These are phyloP conservation scores for Eupithecia subumbrata DNA, from an alignment of 2,888 invertebrate genomes.

Conservation along the genomic window DNA sequence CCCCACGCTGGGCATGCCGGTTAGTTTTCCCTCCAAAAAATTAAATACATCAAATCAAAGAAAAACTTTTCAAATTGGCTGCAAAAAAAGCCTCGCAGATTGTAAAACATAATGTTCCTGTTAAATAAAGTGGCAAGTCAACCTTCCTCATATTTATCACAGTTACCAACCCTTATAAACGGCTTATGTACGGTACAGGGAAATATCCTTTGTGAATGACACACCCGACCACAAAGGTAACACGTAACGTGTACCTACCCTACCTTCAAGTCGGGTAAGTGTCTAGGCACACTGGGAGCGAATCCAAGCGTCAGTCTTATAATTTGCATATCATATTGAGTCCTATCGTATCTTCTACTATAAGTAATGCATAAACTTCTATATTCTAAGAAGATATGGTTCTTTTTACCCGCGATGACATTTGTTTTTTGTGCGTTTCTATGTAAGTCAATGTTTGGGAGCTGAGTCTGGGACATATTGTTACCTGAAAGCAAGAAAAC, in stretches of 20 bases:
- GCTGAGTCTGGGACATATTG: too few relatives aligned
- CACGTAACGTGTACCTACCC: conserved; percentile 5
- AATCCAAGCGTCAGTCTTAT: not conserved
- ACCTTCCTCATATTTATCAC: conserved; percentile 25
- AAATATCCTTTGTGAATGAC: conserved; percentile 27
- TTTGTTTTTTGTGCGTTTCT: not conserved
- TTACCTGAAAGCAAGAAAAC: too few relatives aligned
- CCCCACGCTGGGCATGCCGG: too few relatives aligned
- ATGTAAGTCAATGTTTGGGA: not conserved
- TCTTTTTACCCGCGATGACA: too few relatives aligned
- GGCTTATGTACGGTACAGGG: conserved; percentile 24
- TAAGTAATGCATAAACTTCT: too few relatives aligned
- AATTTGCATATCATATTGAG: not conserved
- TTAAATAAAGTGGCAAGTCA: conserved; percentile 18
- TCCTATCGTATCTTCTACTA: not conserved
- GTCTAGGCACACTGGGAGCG: not conserved
- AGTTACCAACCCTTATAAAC: conserved; percentile 22
- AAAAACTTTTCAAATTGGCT: not conserved
- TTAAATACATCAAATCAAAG: not conserved
- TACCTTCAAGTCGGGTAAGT: not conserved
- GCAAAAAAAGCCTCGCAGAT: not conserved
- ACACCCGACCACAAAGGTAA: conserved; percentile 25
- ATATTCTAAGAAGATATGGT: too few relatives aligned
- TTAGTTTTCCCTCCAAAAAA: not conserved
- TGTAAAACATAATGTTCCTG: not conserved